Evolutionary conservation across 1,140 invertebrate species (phyloP).

Genomic region (Polypedilum vanderplanki): DNA sequence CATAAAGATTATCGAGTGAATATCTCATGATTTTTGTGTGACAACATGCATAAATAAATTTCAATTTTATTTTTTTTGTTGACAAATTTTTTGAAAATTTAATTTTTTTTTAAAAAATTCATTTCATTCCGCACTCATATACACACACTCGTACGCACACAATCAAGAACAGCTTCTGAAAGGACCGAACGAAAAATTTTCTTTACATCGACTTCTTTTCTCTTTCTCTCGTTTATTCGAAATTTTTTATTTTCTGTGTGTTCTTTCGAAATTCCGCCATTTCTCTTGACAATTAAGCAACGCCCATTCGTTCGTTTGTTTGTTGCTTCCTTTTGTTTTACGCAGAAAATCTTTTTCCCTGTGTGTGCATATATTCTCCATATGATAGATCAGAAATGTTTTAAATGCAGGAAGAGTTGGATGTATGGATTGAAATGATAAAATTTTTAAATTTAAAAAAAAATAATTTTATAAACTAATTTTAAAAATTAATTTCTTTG

Average conservation of each 20-base stretch:
- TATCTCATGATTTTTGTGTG: too few relatives aligned
- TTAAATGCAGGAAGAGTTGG: conserved; percentile 8
- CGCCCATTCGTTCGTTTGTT: not conserved
- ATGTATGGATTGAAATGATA: not conserved
- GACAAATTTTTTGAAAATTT: too few relatives aligned
- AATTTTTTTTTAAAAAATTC: too few relatives aligned
- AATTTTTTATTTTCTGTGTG: not conserved
- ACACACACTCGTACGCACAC: not conserved
- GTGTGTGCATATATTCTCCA: not conserved
- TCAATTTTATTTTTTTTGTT: too few relatives aligned
- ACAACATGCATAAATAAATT: too few relatives aligned
- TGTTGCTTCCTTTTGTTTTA: not conserved
- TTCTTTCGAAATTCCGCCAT: not conserved
- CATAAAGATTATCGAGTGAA: too few relatives aligned
- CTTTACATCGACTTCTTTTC: not conserved
- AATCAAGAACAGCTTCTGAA: not conserved
- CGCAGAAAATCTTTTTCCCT: too few relatives aligned
- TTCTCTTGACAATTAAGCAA: not conserved
- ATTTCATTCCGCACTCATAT: not conserved
- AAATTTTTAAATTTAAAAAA: not conserved
- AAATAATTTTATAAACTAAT: not conserved
- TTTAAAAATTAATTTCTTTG: not conserved
- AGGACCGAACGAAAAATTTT: not conserved
- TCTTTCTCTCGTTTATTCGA: not conserved
- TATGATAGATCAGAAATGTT: not conserved